These are phyloP conservation scores for Vidua macroura DNA, from an alignment of 2,113 vertebrate genomes.

Conservation along the genomic window DNA sequence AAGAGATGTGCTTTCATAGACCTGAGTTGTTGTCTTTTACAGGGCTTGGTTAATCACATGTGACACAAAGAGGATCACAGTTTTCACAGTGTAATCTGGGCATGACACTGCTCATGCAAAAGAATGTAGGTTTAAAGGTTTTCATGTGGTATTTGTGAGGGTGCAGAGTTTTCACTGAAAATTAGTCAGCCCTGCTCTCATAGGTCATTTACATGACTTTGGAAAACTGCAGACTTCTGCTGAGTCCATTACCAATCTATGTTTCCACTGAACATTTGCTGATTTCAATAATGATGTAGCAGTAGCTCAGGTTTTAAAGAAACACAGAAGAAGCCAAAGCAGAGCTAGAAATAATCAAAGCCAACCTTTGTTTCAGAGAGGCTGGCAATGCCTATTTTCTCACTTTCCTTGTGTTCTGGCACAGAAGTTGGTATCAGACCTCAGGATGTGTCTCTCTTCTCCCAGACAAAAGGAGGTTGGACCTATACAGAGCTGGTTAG, in stretches of 20 bases:
- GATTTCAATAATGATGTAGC: neutral
- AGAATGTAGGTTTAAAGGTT: neutral
- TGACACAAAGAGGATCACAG: neutral
- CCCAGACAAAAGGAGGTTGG: neutral
- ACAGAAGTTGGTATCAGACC: neutral
- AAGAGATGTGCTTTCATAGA: neutral
- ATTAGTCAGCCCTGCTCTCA: neutral
- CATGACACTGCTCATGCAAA: rapidly evolving
- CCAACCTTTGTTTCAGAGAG: neutral
- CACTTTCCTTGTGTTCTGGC: neutral
- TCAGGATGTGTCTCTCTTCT: neutral
- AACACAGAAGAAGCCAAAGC: neutral
- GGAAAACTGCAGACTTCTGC: neutral
- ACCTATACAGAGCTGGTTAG: neutral
- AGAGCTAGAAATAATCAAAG: neutral
- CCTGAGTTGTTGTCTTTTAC: neutral
- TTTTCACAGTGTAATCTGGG: neutral
- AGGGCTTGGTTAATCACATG: neutral
- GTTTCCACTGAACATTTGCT: neutral
- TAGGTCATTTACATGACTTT: neutral
- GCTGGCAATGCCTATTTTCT: neutral
- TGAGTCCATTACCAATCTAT: neutral
- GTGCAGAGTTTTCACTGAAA: neutral
- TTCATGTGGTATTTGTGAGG: neutral
- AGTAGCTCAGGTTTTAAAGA: neutral